These are phyloP conservation scores for Tetranychus truncatus DNA, from an alignment of 2,888 invertebrate genomes.

Conservation along the genomic window DNA sequence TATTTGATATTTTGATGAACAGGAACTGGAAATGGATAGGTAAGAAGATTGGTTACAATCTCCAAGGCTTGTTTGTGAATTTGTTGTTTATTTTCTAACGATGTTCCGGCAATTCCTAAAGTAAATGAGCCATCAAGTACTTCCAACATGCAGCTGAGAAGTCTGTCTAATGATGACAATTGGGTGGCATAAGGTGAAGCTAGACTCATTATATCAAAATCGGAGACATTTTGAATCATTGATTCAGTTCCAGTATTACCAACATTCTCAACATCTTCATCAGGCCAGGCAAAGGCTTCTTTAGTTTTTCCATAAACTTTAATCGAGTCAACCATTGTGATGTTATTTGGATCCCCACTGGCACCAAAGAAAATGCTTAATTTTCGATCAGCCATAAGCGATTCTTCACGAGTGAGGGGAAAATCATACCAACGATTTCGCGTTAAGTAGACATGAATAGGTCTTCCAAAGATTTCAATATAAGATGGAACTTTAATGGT, in stretches of 20 bases:
- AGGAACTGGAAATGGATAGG: slow-evolving; percentile 49
- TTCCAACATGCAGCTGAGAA: slow-evolving; percentile 37
- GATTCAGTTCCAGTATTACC: neutral
- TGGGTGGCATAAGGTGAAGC: slow-evolving; percentile 16
- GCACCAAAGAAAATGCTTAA: slow-evolving; percentile 37
- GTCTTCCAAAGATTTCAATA: slow-evolving; percentile 56
- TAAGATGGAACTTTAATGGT: slow-evolving; percentile 54
- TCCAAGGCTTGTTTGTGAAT: slow-evolving; percentile 34
- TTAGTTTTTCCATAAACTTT: slow-evolving; percentile 86
- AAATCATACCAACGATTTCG: slow-evolving; percentile 86
- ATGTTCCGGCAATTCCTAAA: slow-evolving; percentile 36
- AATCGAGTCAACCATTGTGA: slow-evolving; percentile 80
- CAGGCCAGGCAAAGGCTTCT: slow-evolving; percentile 89
- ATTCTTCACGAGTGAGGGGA: slow-evolving; percentile 80
- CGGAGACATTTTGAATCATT: neutral
- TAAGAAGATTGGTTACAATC: slow-evolving; percentile 46
- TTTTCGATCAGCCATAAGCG: slow-evolving; percentile 73
- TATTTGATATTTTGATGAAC: slow-evolving; percentile 62
- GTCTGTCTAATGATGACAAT: slow-evolving; percentile 13
- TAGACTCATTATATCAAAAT: slow-evolving; percentile 6
- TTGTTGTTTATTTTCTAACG: slow-evolving; percentile 28
- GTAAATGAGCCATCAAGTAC: slow-evolving; percentile 54
- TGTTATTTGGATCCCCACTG: slow-evolving; percentile 45
- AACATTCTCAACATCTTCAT: slow-evolving; percentile 61
- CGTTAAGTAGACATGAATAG: slow-evolving; percentile 47